Base-by-base conservation (phyloP, 2,888 invertebrate species). In the Tetragnatha montana region DNA sequence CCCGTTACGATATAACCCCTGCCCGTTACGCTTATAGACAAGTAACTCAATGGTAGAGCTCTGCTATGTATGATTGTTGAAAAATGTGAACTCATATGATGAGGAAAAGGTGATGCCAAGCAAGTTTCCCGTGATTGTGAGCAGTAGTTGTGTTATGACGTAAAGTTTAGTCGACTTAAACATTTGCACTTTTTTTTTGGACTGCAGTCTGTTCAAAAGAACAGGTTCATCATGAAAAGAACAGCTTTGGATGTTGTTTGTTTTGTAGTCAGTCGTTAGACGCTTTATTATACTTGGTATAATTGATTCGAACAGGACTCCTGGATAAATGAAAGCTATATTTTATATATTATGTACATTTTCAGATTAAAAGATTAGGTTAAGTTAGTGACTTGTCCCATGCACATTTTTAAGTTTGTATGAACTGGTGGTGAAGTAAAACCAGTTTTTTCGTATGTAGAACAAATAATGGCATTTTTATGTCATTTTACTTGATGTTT, bases 171-270 rank as follows among this genome's bases (percentile, higher is more conserved):
- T 35, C 35, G 35, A 35, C 35, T 35, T 35, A 35, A n/a, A 35
- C 35, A 35, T 2, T 2, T 35, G 14, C 19, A 70, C 7, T 70
- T 21, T 8, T 70, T 12, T 70, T 12, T 8, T 70, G 70, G n/a
- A n/a, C 3, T 70, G n/a, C n/a, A 70, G 70, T 70, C 70, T 70
- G 70, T 70, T 70, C 70, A 70, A 8, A 14, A 70, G 70, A 70
- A 70, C n/a, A 35, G 35, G 35, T 35, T 35, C 35, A 4, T 35
- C 1, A 35, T n/a, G n/a, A 35, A 74, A 22, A 17, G 74, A 74
- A 22, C 35, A 12, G 35, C 4, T 50, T 12, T 47, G 50, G 22
- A 81, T 19, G 17, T 71, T 81, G 71, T 81, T 50, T 49, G 69
- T 80, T 80, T 49, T 81, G 47, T n/a, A 71, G 69, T 17, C 35